These are phyloP conservation scores for Eublepharis macularius DNA, from an alignment of 2,113 vertebrate genomes.

Conservation along the genomic window DNA sequence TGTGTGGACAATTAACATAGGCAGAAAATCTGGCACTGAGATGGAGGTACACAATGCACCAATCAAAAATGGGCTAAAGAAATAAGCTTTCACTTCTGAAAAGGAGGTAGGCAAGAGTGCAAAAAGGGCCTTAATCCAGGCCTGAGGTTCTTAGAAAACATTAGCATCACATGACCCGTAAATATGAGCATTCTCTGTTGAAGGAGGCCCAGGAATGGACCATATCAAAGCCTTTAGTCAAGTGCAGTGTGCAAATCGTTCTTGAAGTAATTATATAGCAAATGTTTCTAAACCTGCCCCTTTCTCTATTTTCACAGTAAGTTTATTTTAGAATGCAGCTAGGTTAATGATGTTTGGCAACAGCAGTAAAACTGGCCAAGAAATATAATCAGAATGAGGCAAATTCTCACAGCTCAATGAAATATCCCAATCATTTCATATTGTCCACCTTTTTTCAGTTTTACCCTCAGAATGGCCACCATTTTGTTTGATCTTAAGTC, in stretches of 20 bases:
- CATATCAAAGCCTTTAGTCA: conserved; percentile 37
- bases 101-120: too few relatives aligned
- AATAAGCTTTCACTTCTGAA: too few relatives aligned
- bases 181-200: neutral
- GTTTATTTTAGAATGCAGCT: conserved; percentile 28
- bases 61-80: too few relatives aligned
- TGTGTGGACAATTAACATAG: too few relatives aligned
- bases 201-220: neutral
- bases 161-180: neutral
- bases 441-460: neutral
- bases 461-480: neutral
- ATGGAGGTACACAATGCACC: too few relatives aligned
- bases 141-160: neutral
- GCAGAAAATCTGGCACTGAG: too few relatives aligned
- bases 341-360: conserved; percentile 18
- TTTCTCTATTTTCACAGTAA: conserved; percentile 33
- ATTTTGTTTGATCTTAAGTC: neutral
- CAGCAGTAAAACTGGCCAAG: conserved; percentile 17
- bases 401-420: conserved; percentile 28
- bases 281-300: conserved; percentile 42
- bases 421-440: conserved; percentile 28
- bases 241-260: conserved; percentile 54
- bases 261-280: conserved; percentile 32
- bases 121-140: too few relatives aligned
- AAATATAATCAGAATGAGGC: conserved; percentile 32